Evolutionary conservation across 1,140 invertebrate species (phyloP), one percentile per base, ranked within the genome.

Genomic region (Pseudomyrmex sp.): DNA sequence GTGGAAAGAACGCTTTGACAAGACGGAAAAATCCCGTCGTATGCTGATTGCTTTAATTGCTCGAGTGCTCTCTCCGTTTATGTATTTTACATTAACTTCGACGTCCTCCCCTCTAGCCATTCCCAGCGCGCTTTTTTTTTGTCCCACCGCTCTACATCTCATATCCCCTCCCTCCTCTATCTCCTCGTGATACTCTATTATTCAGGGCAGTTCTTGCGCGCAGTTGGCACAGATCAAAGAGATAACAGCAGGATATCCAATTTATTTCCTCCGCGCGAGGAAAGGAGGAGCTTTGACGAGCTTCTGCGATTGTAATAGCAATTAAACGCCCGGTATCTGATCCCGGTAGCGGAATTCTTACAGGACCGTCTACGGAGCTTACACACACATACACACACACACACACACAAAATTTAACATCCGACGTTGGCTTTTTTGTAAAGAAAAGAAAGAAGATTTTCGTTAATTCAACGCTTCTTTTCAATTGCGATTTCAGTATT

Each of bases 211-310:
- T 80, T 80, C 76, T 80, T 72, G 76, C 76, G 76, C 76, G 65
- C 68, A 80, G 54, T 80, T 48, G 76, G 56, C 52, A 66, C 35
- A 35, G 54, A 80, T 80, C 66, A 72, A 80, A 80, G 76, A 80
- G 76, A 80, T 80, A 80, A 80, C 76, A 72, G 66, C 66, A 59
- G 66, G 15, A 72, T 80, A 80, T 80, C 76, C 66, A 80, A 80
- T 80, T 80, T 72, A 80, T 72, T 66, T 80, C n/a, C 46, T 48
- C 10, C 20, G 65, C 13, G 18, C 18, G 50, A 52, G 18, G 13
- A 26, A 13, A 59, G 10, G 3, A 48, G 35, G 10, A 15, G 54
- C 52, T 56, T 56, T 58, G 66, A 70, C 69, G 66, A 50, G 44
- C 48, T 61, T 50, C 76, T 59, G 18, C 66, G 54, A 80, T 80